Conservation (phyloP, 2,113 vertebrate species). For the Proteles cristata region DNA sequence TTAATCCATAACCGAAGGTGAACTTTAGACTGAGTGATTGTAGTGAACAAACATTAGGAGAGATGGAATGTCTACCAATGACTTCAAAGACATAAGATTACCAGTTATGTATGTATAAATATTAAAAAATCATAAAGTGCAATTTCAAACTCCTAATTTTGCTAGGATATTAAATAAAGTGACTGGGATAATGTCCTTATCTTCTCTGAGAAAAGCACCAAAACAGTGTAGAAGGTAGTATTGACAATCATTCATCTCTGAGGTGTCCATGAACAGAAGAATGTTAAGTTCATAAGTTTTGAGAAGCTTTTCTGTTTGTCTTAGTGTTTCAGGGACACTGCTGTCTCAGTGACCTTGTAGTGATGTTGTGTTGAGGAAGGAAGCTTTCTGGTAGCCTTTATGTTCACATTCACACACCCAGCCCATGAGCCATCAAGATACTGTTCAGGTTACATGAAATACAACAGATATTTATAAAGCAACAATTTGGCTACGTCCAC, state of each 20-base stretch:
- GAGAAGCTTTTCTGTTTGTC: not conserved
- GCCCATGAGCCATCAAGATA: not conserved
- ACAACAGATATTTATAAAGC: slow-evolving; percentile 46
- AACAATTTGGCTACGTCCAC: not conserved
- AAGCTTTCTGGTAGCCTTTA: slow-evolving; percentile 1
- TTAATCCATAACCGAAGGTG: slow-evolving; percentile 68
- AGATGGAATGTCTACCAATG: not conserved
- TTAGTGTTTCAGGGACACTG: not conserved
- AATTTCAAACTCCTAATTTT: not conserved
- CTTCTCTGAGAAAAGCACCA: not conserved
- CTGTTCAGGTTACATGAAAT: slow-evolving; percentile 12
- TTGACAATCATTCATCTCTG: not conserved
- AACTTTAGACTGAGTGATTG: slow-evolving; percentile 55
- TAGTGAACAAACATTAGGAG: not conserved
- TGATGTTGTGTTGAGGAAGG: not conserved
- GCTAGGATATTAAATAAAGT: not conserved
- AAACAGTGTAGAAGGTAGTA: not conserved
- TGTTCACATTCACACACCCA: not conserved
- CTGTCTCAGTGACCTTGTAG: not conserved
- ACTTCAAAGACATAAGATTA: not conserved
- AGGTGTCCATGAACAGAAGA: not conserved
- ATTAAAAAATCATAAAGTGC: not conserved
- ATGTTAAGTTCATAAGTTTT: not conserved
- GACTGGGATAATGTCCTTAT: not conserved
- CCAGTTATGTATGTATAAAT: not conserved